phyloP scores from a whole-genome alignment of 2,797 vertebrate species.

The Parambassis ranga region DNA sequence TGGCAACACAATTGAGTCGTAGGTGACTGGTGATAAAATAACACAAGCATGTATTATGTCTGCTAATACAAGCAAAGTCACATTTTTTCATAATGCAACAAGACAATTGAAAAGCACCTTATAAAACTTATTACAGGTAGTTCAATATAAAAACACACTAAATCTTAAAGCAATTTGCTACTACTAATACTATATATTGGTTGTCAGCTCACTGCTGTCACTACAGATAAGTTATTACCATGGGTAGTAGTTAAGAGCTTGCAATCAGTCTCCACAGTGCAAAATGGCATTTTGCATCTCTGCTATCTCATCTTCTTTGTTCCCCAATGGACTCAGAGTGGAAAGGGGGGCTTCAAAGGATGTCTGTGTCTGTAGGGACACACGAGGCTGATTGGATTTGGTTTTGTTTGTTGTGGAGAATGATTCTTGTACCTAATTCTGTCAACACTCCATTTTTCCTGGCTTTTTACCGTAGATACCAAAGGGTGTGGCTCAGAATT shows the following conservation, averaged over 20 bases:
- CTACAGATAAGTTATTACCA: not conserved
- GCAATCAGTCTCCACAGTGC: constrained; percentile 9
- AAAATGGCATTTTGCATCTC: not conserved
- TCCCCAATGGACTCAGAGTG: not conserved
- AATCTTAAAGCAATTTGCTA: too few relatives aligned
- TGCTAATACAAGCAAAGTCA: not conserved
- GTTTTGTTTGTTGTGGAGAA: not conserved
- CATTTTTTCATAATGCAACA: too few relatives aligned
- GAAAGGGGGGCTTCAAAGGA: not conserved
- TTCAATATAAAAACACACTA: too few relatives aligned
- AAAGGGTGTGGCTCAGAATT: not conserved
- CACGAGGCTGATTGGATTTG: constrained; percentile 12
- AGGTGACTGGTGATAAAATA: not conserved
- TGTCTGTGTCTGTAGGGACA: constrained; percentile 3
- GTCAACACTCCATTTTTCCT: not conserved
- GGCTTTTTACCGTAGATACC: not conserved
- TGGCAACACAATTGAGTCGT: not conserved
- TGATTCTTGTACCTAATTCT: not conserved
- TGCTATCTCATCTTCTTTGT: not conserved
- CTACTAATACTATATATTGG: not conserved
- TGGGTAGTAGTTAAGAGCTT: not conserved
- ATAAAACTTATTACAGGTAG: too few relatives aligned
- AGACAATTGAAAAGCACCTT: too few relatives aligned
- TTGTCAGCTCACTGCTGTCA: not conserved
- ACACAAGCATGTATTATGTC: not conserved